Conservation (phyloP, 2,888 invertebrate genomes). For the Spodoptera littoralis region DNA sequence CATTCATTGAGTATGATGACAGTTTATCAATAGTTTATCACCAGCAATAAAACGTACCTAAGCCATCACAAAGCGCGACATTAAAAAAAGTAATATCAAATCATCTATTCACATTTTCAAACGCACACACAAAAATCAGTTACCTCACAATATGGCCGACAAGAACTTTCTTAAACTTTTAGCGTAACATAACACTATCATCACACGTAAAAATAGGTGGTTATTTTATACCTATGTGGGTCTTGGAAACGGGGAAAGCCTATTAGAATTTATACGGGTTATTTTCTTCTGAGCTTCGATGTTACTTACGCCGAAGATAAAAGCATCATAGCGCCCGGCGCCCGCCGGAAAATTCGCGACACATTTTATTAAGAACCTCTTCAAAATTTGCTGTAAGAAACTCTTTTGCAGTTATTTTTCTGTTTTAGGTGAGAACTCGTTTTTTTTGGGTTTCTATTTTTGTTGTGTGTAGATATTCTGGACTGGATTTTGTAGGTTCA, state of each 20-base stretch:
- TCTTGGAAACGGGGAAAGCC: constrained; percentile 22
- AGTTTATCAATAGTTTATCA: no score
- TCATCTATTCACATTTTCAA: no score
- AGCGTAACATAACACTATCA: neutral
- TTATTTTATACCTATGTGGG: neutral
- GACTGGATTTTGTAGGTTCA: no score
- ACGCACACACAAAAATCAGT: no score
- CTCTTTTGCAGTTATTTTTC: constrained; percentile 4
- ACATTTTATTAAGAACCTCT: constrained; percentile 12
- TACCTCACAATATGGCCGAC: no score
- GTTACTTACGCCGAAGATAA: constrained; percentile 23
- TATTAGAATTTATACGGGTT: constrained; percentile 41
- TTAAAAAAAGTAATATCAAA: no score
- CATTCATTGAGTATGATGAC: no score
- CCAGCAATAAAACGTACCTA: no score
- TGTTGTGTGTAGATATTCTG: neutral
- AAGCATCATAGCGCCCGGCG: constrained; percentile 24
- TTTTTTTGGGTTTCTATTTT: neutral
- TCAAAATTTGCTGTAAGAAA: neutral
- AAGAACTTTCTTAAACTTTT: neutral
- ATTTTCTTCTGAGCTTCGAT: constrained; percentile 6
- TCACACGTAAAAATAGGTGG: constrained; percentile 5
- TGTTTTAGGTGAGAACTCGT: no score
- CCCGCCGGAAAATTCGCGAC: constrained; percentile 10
- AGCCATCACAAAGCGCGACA: no score